Evolutionary conservation across 1,140 invertebrate genomes (phyloP), one percentile per base, ranked within the genome.

Genomic region (Drosophila fuyamai): DNA sequence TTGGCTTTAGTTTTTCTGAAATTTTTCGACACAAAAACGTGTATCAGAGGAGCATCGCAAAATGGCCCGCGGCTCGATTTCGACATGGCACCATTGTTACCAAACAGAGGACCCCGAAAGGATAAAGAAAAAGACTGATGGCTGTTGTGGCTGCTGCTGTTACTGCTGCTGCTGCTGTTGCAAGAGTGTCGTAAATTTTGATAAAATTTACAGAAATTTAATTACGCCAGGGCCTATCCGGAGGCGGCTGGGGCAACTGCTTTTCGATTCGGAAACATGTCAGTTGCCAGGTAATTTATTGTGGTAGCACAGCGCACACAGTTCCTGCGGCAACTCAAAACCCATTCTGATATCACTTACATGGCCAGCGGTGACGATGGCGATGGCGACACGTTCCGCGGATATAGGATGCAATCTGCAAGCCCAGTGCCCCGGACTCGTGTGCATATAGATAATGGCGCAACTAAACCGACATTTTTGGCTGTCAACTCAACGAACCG

Each of bases 181-280:
- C 50, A 53, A 61, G 35, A 32, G 51, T 56, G 66, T 66, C 84
- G 77, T 78, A 89, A 83, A 88, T 89, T 88, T 61, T 89, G 84
- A 78, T 83, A 79, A 83, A 88, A 83, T 83, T 78, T 35, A 73
- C 85, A 47, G 66, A 89, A 89, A 88, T 88, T 88, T 88, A 88
- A 88, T 89, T 89, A 89, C 81, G 62, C 23, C 27, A 55, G 50
- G 43, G 55, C 62, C 59, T 18, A 54, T 38, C 38, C 43, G 18
- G 50, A 32, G 44, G 51, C 67, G 27, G 36, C n/a, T 18, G 48
- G 23, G 8, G 65, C 71, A 82, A 73, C 55, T 73, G 72, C 68
- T 70, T 75, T 68, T 79, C 77, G 72, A 81, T 77, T 76, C 58
- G 44, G 59, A 58, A 66, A 59, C 53, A 59, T 70, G 67, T 70